Base-by-base conservation (phyloP, 2,797 vertebrate species). In the Neoniphon sammara region DNA sequence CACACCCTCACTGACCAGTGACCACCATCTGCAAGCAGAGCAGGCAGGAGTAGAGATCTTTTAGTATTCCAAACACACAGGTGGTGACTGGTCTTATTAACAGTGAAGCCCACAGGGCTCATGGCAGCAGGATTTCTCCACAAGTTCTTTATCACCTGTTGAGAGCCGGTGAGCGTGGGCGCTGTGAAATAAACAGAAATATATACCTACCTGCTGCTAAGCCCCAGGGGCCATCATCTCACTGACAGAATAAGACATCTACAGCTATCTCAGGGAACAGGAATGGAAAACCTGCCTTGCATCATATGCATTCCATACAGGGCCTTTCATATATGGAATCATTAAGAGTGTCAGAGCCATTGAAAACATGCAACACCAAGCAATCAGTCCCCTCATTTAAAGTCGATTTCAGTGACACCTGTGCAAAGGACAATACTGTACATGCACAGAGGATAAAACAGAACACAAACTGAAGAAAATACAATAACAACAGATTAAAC, bases 131-230 rank as follows among this genome's bases (percentile, higher is more conserved):
- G 81, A 81, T 81, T 84, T 66, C 82, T 84, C 72, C 70, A 70
- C 69, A 31, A 78, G 81, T 85, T 66, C 83, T 87, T 82, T 80
- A 82, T 89, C 83, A 82, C 85, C 82, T 82, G 72, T 86, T 87
- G 85, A 76, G 81, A 89, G 72, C 44, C 27, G 39, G 69, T 65
- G 65, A 78, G 82, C 65, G n/a, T 60, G 53, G 72, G 70, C 9
- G 2, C 73, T 67, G 75, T 79, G 67, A 78, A 82, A 87, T 86
- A 86, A 91, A 86, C 75, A 79, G 58, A 77, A 59, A 73, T 80
- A 67, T 80, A 66, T 72, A 61, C 64, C 76, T 63, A 61, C 81
- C 71, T 77, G 78, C 82, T 87, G 70, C 25, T 75, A 47, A 67
- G 72, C 84, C 73, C 81, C 50, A 18, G 77, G 65, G 70, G 88